These are phyloP conservation scores for Carposina sasakii DNA, from an alignment of 1,140 invertebrate species.

Conservation along the genomic window DNA sequence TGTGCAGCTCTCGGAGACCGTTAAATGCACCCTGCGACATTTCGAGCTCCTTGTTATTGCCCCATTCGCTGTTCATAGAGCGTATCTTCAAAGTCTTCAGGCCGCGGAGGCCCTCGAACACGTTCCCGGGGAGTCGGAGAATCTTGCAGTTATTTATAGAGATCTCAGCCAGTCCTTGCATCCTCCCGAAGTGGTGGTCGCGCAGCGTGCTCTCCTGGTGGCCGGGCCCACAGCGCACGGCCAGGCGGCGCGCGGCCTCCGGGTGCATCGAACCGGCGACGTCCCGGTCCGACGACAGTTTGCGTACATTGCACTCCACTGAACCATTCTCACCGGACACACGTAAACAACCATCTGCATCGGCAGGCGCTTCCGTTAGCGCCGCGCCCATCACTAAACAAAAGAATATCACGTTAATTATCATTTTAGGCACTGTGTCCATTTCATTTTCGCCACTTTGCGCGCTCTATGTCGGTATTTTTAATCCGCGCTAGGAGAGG, in stretches of 20 bases:
- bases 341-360: conserved; percentile 70
- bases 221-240: conserved; percentile 78
- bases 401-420: conserved; percentile 65
- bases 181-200: conserved; percentile 77
- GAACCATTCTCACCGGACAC: conserved; percentile 74
- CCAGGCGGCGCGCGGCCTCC: conserved; percentile 74
- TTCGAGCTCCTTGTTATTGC: conserved; percentile 75
- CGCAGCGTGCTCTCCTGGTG: conserved; percentile 80
- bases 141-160: conserved; percentile 82
- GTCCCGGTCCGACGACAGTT: conserved; percentile 63
- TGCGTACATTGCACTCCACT: conserved; percentile 73
- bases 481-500: conserved; percentile 40
- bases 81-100: conserved; percentile 80
- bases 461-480: too few species aligned
- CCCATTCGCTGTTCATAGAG: conserved; percentile 81
- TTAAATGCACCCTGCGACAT: conserved; percentile 76
- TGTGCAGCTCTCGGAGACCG: conserved; percentile 78
- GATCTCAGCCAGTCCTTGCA: conserved; percentile 80
- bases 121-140: conserved; percentile 77
- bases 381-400: conserved; percentile 68
- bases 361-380: conserved; percentile 60
- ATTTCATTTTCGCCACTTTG: conserved; percentile 65
- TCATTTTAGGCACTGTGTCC: conserved; percentile 67
- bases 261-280: conserved; percentile 75
- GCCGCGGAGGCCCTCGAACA: conserved; percentile 80